Evolutionary conservation across 2,113 vertebrate species (phyloP).

Genomic region (Raja brachyura): DNA sequence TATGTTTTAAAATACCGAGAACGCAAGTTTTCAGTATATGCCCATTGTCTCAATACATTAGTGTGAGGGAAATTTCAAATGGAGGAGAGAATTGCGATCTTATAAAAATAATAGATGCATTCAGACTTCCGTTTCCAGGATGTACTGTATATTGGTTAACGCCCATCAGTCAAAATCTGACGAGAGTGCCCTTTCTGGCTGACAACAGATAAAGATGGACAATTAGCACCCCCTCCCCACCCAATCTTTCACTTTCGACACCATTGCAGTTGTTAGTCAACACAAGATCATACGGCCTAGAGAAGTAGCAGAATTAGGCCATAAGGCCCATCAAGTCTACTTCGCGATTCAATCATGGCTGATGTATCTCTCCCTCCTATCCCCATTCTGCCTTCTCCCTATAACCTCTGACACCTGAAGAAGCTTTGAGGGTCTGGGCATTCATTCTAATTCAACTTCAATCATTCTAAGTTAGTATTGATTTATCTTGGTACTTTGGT

Average conservation of each 20-base stretch:
- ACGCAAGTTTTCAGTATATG: background rate
- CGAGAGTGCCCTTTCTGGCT: background rate
- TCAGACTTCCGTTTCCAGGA: background rate
- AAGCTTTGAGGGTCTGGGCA: background rate
- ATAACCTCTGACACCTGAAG: background rate
- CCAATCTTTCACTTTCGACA: background rate
- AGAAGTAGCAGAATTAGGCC: no score
- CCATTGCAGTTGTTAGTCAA: background rate
- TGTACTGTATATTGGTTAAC: background rate
- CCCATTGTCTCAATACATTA: background rate
- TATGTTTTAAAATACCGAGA: background rate
- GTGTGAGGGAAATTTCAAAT: background rate
- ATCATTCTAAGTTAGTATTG: background rate
- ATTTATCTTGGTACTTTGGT: background rate
- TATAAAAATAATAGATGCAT: background rate
- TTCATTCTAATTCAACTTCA: background rate
- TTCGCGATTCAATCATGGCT: no score
- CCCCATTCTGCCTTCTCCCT: no score
- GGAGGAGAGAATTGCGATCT: background rate
- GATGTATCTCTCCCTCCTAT: no score
- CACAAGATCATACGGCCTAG: no score
- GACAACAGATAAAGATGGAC: background rate
- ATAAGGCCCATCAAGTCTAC: no score
- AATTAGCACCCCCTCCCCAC: background rate
- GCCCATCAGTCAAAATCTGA: background rate